A percentile compares a stretch with the other conserved stretches of the same genome.
These are phyloP conservation scores for Synanthedon tipuliformis DNA, from an alignment of 2,888 invertebrate genomes.

Conservation along the genomic window DNA sequence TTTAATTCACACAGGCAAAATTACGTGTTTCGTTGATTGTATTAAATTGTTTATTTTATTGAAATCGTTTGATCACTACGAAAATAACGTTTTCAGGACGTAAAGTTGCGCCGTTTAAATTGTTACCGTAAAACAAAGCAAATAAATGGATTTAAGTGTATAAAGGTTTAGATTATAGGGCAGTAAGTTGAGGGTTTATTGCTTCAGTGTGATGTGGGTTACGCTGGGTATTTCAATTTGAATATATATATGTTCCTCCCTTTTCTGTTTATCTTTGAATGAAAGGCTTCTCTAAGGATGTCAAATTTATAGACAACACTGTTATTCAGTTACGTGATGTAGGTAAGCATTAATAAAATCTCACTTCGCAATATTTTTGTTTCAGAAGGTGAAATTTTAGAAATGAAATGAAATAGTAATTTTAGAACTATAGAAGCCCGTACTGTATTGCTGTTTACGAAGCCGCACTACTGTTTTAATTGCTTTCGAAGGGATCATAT, in stretches of 20 bases:
- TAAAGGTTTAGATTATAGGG: constrained; percentile 21
- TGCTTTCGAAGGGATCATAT: constrained; percentile 50
- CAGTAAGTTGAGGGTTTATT: constrained; percentile 24
- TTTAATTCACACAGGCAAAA: no score
- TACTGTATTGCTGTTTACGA: constrained; percentile 33
- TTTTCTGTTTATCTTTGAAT: constrained; percentile 2
- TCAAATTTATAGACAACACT: background rate
- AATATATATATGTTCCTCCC: constrained; percentile 8
- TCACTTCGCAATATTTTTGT: no score
- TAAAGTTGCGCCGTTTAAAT: background rate
- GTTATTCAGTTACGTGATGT: no score
- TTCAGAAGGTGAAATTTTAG: no score
- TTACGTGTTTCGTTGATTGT: no score
- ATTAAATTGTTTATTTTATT: background rate
- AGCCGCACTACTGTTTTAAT: constrained; percentile 57
- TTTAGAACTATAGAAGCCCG: constrained; percentile 8
- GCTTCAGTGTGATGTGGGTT: constrained; percentile 21
- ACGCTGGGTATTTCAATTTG: constrained; percentile 17
- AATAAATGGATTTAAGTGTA: constrained; percentile 14
- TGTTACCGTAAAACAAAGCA: constrained; percentile 10
- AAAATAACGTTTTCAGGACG: constrained; percentile 7
- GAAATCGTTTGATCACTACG: constrained; percentile 10
- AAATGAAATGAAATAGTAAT: background rate
- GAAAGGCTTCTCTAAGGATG: constrained; percentile 2
- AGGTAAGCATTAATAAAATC: no score